Conservation (phyloP, 2,113 vertebrate genomes). For the Pholis gunnellus region DNA sequence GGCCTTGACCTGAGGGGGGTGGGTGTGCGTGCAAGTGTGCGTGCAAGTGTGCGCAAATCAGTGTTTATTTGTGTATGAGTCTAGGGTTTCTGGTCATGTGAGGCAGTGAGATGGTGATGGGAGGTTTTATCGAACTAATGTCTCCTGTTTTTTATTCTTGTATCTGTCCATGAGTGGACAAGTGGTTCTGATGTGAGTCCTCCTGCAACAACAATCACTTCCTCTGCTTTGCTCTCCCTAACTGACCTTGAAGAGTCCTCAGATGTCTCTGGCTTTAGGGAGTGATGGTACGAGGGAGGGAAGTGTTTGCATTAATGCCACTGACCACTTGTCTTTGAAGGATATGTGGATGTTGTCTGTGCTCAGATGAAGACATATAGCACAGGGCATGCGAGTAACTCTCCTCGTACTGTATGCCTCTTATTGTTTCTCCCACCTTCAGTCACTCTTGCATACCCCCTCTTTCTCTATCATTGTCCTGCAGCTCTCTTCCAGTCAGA, state of each 20-base stretch:
- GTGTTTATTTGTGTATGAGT: conserved; percentile 65
- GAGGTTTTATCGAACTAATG: conserved; percentile 11
- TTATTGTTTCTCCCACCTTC: conserved; percentile 36
- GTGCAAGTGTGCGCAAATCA: conserved; percentile 62
- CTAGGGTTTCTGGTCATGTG: conserved; percentile 30
- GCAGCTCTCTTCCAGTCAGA: conserved; percentile 77
- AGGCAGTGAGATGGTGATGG: conserved; percentile 23
- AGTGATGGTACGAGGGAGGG: conserved; percentile 41
- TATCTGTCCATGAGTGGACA: conserved; percentile 17
- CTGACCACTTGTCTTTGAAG: conserved; percentile 42
- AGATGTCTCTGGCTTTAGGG: conserved; percentile 42
- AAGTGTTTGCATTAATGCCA: conserved; percentile 64
- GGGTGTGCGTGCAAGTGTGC: conserved; percentile 43
- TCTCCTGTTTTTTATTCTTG: conserved; percentile 9
- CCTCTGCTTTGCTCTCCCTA: conserved; percentile 48
- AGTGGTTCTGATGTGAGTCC: conserved; percentile 40
- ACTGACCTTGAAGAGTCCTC: conserved; percentile 79
- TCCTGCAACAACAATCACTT: conserved; percentile 28
- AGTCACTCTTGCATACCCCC: conserved; percentile 36
- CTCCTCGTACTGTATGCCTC: conserved; percentile 17
- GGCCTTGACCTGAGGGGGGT: conserved; percentile 77
- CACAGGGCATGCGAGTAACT: conserved; percentile 5
- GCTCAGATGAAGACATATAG: conserved; percentile 22
- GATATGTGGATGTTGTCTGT: conserved; percentile 21
- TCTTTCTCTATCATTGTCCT: conserved; percentile 71